These are phyloP conservation scores for Tenthredo distinguenda DNA, from an alignment of 2,888 invertebrate species.

Conservation along the genomic window DNA sequence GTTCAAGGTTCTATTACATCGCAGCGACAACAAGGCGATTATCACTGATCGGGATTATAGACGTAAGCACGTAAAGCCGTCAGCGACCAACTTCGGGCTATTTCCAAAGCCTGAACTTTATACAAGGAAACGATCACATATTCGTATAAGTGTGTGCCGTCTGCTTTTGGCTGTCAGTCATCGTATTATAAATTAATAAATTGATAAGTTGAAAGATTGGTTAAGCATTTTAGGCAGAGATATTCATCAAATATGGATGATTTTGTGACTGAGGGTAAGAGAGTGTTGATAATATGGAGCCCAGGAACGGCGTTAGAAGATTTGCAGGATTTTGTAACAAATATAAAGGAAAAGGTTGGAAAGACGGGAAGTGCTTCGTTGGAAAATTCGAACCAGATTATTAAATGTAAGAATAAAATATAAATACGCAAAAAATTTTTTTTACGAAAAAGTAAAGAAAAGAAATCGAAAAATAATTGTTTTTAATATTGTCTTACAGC, in stretches of 20 bases:
- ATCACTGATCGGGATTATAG: not conserved
- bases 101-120: not conserved
- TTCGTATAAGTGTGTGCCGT: not conserved
- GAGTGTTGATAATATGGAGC: slow-evolving; percentile 82
- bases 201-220: not conserved
- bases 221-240: not conserved
- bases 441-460: not conserved
- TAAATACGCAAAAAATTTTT: not conserved
- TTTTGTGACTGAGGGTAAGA: slow-evolving; percentile 76
- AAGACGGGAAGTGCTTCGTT: slow-evolving; percentile 80
- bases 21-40: not conserved
- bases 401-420: slow-evolving; percentile 79
- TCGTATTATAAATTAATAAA: not conserved
- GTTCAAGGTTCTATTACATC: not conserved
- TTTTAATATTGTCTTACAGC: slow-evolving; percentile 76
- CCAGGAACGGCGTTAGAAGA: slow-evolving; percentile 77
- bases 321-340: slow-evolving; percentile 79
- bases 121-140: too few species aligned
- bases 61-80: not conserved
- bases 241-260: slow-evolving; percentile 57
- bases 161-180: slow-evolving; percentile 27
- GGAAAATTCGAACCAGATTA: slow-evolving; percentile 82
- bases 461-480: slow-evolving; percentile 27
- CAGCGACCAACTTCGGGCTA: not conserved
- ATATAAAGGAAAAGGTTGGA: slow-evolving; percentile 78